These are phyloP conservation scores for Galerucella calmariensis DNA, from an alignment of 2,888 invertebrate species.

Conservation along the genomic window DNA sequence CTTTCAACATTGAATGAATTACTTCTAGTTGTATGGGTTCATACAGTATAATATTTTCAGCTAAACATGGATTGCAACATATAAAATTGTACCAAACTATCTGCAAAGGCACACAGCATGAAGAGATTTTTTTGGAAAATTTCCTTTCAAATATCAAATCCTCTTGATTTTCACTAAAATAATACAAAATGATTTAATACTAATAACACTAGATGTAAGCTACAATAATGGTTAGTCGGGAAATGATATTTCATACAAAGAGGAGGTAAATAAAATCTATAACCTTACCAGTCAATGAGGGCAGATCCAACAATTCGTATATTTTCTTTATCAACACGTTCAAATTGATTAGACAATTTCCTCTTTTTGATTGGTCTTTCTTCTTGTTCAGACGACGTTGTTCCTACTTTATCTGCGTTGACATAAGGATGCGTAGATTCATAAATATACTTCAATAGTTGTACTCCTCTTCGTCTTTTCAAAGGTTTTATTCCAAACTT, in stretches of 20 bases:
- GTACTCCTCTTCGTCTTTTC: slow-evolving; percentile 70
- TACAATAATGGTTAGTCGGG: no score
- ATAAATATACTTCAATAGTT: slow-evolving; percentile 75
- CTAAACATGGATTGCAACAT: slow-evolving; percentile 67
- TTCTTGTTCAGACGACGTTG: slow-evolving; percentile 39
- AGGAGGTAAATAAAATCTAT: no score
- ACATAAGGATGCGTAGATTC: slow-evolving; percentile 76
- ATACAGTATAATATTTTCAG: slow-evolving; percentile 72
- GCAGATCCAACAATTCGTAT: slow-evolving; percentile 53
- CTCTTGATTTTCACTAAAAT: slow-evolving; percentile 49
- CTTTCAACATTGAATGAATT: slow-evolving; percentile 71
- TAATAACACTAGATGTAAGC: background rate
- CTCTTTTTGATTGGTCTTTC: slow-evolving; percentile 45
- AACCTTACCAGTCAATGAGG: slow-evolving; percentile 50
- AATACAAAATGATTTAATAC: background rate
- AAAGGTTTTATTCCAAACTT: slow-evolving; percentile 76
- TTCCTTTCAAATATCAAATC: slow-evolving; percentile 62
- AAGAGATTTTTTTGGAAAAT: slow-evolving; percentile 62
- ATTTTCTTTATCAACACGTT: slow-evolving; percentile 9
- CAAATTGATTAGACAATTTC: slow-evolving; percentile 24
- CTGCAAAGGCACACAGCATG: slow-evolving; percentile 73
- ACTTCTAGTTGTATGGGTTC: slow-evolving; percentile 76
- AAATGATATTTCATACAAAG: background rate
- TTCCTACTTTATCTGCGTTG: slow-evolving; percentile 43
- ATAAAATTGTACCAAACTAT: slow-evolving; percentile 77